phyloP scores from a whole-genome alignment of 1,140 invertebrate genomes.

The Uloborus diversus region DNA sequence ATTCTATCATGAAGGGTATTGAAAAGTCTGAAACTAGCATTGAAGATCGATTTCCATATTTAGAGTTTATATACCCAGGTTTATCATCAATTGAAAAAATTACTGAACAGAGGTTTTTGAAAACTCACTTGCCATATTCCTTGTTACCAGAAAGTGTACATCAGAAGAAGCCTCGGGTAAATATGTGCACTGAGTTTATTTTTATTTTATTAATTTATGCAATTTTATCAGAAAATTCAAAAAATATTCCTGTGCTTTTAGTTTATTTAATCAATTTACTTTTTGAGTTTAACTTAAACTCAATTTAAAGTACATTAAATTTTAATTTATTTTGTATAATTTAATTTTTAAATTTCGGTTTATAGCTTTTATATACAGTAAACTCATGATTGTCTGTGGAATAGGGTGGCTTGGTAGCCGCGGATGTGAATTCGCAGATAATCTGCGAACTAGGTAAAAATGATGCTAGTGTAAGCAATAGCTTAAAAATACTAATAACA shows the following conservation, averaged over 20 bases:
- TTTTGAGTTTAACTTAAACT: background rate
- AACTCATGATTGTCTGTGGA: no score
- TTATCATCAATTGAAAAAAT: constrained; percentile 62
- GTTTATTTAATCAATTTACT: background rate
- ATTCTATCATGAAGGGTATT: constrained; percentile 65
- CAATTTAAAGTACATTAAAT: background rate
- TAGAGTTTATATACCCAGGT: constrained; percentile 68
- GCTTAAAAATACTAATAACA: no score
- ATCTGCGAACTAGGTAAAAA: no score
- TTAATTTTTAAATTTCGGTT: background rate
- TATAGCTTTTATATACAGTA: background rate
- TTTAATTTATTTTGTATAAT: background rate
- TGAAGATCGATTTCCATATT: constrained; percentile 68
- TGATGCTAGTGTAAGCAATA: no score
- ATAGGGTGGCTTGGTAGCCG: no score
- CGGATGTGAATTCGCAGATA: no score
- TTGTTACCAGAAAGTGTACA: constrained; percentile 63
- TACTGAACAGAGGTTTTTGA: constrained; percentile 65
- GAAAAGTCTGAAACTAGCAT: constrained; percentile 64
- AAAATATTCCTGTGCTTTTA: background rate
- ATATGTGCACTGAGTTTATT: background rate
- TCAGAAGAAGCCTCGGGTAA: constrained; percentile 38
- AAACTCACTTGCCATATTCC: constrained; percentile 67
- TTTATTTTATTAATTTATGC: background rate
- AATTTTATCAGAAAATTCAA: background rate